A percentile compares a stretch with the other conserved stretches of the same genome.
Evolutionary conservation across 1,140 invertebrate species (phyloP).

Genomic region (Trichonephila clavipes): DNA sequence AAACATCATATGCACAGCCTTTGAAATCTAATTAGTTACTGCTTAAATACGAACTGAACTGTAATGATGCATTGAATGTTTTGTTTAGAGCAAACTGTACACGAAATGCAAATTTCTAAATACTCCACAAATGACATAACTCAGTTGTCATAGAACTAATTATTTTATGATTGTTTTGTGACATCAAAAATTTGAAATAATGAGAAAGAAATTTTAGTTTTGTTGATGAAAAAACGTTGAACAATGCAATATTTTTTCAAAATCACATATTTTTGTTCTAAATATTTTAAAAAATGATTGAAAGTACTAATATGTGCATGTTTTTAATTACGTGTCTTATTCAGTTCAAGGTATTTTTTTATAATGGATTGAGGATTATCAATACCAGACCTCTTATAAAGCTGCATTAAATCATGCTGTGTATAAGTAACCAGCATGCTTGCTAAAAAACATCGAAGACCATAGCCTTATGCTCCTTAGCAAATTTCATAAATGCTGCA

Average conservation of each 20-base stretch:
- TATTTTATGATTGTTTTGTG: not conserved
- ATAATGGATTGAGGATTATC: not conserved
- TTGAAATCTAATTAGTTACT: too few species aligned
- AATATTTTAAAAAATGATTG: not conserved
- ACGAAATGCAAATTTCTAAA: not conserved
- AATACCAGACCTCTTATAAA: not conserved
- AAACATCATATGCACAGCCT: too few species aligned
- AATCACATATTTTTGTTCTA: not conserved
- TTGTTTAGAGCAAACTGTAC: not conserved
- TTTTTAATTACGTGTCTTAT: not conserved
- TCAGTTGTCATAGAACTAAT: not conserved
- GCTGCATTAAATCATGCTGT: conserved; percentile 9
- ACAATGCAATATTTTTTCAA: not conserved
- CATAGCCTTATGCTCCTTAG: conserved; percentile 87
- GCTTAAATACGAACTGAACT: not conserved
- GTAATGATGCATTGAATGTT: not conserved
- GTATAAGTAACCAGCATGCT: conserved; percentile 59
- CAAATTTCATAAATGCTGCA: conserved; percentile 91
- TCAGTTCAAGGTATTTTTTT: not conserved
- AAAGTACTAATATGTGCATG: not conserved
- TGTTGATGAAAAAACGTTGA: not conserved
- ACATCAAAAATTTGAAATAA: not conserved
- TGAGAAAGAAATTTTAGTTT: not conserved
- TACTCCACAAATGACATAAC: not conserved
- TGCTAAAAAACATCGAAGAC: conserved; percentile 82